These are phyloP conservation scores for Perdix hodgsoniae DNA, from an alignment of 2,797 vertebrate species.

Conservation along the genomic window DNA sequence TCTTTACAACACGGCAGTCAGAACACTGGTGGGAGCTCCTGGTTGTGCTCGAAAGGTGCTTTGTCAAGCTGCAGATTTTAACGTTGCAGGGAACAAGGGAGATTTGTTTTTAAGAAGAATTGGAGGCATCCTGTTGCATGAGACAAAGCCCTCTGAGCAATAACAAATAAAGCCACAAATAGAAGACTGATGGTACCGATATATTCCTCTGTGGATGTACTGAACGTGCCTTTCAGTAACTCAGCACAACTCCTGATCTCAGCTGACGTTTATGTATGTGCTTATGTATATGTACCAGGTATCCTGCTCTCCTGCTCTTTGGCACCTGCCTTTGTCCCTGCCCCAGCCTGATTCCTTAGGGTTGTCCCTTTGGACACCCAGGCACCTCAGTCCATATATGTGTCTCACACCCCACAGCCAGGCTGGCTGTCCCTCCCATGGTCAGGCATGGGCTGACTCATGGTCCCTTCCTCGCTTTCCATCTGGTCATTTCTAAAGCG, in stretches of 20 bases:
- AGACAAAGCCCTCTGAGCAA: neutral
- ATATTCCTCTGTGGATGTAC: neutral
- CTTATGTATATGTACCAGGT: accelerated
- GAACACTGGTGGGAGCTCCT: neutral
- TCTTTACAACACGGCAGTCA: neutral
- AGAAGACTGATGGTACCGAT: neutral
- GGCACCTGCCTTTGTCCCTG: neutral
- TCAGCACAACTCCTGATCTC: neutral
- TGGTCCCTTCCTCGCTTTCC: slow-evolving; percentile 49
- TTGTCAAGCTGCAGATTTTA: neutral
- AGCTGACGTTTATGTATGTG: neutral
- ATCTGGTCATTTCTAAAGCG: neutral
- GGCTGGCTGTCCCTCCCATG: neutral
- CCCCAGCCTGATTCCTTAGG: neutral
- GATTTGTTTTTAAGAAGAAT: neutral
- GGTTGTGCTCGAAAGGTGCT: neutral
- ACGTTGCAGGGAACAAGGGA: neutral
- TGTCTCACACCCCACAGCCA: neutral
- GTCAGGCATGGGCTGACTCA: slow-evolving; percentile 52
- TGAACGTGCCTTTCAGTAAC: neutral
- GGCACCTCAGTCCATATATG: neutral
- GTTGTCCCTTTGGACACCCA: neutral
- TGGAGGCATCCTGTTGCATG: neutral
- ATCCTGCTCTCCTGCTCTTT: accelerated
- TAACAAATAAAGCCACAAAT: neutral